Percentiles rank a stretch among this genome's conserved stretches.
phyloP scores from a whole-genome alignment of 1,140 invertebrate species.

The Sarcophaga bullata region DNA sequence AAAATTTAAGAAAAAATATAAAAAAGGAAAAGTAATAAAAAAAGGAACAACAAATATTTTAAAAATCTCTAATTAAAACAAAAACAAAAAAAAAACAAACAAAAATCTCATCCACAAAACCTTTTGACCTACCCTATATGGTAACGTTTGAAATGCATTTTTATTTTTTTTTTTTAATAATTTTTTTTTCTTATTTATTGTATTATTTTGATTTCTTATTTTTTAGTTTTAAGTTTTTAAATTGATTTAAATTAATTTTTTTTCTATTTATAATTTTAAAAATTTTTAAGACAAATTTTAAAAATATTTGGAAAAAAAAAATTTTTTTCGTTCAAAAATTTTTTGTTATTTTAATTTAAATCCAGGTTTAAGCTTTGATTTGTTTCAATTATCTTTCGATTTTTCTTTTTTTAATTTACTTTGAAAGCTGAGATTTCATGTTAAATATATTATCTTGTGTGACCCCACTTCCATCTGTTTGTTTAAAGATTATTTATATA shows the following conservation, averaged over 20 bases:
- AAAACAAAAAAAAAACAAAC: too few species aligned
- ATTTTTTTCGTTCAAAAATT: not conserved
- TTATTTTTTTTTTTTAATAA: not conserved
- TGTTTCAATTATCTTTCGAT: too few species aligned
- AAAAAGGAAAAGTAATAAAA: not conserved
- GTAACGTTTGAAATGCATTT: not conserved
- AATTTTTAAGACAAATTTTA: too few species aligned
- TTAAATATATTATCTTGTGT: too few species aligned
- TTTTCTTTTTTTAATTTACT: too few species aligned
- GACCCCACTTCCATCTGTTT: too few species aligned
- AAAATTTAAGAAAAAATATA: too few species aligned
- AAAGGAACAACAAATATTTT: not conserved
- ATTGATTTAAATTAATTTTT: not conserved
- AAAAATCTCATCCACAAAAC: conserved; percentile 5
- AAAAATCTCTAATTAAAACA: not conserved
- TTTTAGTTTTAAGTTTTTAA: not conserved
- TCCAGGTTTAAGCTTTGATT: too few species aligned
- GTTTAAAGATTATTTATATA: too few species aligned
- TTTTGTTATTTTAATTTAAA: not conserved
- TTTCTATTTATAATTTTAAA: not conserved
- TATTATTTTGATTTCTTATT: too few species aligned
- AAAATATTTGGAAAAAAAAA: not conserved
- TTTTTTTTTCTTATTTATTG: not conserved
- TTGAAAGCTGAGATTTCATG: too few species aligned
- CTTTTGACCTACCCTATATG: conserved; percentile 8